Evolutionary conservation across 2,797 vertebrate species (phyloP).

Genomic region (Enteromius argenteus): DNA sequence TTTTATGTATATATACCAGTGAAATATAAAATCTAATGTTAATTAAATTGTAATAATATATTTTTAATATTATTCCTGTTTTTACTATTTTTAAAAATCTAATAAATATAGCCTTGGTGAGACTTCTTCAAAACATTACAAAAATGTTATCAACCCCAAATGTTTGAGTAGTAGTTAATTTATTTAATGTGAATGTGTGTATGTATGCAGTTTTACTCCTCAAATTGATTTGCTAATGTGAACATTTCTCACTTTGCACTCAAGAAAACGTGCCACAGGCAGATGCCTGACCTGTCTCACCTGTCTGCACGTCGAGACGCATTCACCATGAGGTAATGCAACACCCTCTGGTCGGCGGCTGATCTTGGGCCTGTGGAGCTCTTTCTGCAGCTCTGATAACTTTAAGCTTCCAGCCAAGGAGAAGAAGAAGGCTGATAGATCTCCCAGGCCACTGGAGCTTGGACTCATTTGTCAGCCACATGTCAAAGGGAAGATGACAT

Average conservation of each 20-base stretch:
- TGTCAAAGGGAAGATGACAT: conserved; percentile 98
- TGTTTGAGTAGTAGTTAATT: not conserved
- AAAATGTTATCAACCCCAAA: not conserved
- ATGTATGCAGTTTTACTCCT: not conserved
- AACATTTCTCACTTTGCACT: not conserved
- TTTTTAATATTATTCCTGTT: not conserved
- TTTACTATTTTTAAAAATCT: not conserved
- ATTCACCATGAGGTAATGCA: conserved; percentile 45
- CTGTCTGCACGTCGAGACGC: conserved; percentile 25
- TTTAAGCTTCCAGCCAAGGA: conserved; percentile 57
- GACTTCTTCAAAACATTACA: not conserved
- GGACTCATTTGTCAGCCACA: conserved; percentile 95
- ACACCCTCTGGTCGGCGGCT: conserved; percentile 29
- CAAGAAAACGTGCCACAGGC: conserved; percentile 18
- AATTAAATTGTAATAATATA: not conserved
- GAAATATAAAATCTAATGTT: not conserved
- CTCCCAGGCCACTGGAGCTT: conserved; percentile 68
- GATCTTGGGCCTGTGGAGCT: conserved; percentile 40
- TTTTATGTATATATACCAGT: not conserved
- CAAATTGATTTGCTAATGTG: not conserved
- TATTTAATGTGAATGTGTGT: not conserved
- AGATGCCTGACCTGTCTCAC: conserved; percentile 35
- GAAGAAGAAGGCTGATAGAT: conserved; percentile 69
- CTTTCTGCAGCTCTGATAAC: conserved; percentile 54
- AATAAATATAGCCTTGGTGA: not conserved